Conservation (phyloP, 2,888 invertebrate species). For the Mimas tiliae region DNA sequence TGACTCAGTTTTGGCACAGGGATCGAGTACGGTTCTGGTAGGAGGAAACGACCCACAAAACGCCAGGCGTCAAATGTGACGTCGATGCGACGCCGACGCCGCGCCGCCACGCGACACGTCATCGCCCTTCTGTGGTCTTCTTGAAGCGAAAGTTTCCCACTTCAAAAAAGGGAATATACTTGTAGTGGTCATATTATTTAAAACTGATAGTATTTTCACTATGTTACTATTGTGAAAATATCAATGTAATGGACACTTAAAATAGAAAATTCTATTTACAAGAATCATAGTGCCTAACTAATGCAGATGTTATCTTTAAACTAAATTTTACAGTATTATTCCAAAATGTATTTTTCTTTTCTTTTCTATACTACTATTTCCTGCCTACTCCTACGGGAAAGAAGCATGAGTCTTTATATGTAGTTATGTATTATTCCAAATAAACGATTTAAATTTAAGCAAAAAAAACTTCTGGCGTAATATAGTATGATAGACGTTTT, state of each 20-base stretch:
- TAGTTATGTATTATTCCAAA: no score
- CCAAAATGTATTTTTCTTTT: no score
- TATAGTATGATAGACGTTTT: no score
- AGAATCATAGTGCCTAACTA: no score
- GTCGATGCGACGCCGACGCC: conserved; percentile 27
- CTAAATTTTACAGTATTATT: no score
- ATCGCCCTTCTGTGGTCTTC: conserved; percentile 29
- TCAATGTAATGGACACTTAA: background rate
- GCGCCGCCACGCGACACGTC: conserved; percentile 38
- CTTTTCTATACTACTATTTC: no score
- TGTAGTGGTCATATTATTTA: background rate
- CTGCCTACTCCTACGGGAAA: no score
- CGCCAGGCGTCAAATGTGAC: conserved; percentile 27
- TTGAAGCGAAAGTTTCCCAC: background rate
- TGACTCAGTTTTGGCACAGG: conserved; percentile 37
- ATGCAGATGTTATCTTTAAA: no score
- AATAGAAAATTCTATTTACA: background rate
- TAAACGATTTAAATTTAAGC: no score
- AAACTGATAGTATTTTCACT: background rate
- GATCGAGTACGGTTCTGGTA: conserved; percentile 23
- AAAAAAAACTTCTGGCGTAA: no score
- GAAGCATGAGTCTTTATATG: no score
- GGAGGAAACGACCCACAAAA: conserved; percentile 45
- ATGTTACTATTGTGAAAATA: background rate
- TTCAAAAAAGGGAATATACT: background rate